A percentile compares a stretch with the other conserved stretches of the same genome.
phyloP scores from a whole-genome alignment of 2,797 vertebrate genomes.

The Pterois miles region DNA sequence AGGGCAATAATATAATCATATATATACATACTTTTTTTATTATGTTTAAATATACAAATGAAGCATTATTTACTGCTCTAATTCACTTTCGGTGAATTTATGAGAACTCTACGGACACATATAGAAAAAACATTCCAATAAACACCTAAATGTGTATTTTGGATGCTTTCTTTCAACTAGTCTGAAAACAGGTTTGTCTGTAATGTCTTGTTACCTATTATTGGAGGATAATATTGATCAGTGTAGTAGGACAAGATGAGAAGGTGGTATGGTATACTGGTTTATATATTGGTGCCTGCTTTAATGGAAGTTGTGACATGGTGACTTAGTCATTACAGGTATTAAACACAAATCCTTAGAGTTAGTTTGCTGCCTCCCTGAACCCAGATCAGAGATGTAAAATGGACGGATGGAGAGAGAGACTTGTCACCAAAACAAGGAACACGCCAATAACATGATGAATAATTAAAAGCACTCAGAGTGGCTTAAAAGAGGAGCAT shows the following conservation, averaged over 20 bases:
- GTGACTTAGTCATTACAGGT: too few species aligned
- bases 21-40: too few species aligned
- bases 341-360: not conserved
- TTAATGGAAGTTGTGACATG: too few species aligned
- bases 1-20: too few species aligned
- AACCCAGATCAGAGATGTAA: not conserved
- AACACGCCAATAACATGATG: slow-evolving; percentile 2
- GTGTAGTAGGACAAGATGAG: not conserved
- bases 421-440: not conserved
- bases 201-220: not conserved
- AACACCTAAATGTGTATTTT: too few species aligned
- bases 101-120: too few species aligned
- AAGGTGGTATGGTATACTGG: not conserved
- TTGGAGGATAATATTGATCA: not conserved
- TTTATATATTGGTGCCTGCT: not conserved
- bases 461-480: slow-evolving; percentile 41
- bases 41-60: too few species aligned
- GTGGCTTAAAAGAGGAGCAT: slow-evolving; percentile 1
- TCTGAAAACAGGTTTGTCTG: too few species aligned
- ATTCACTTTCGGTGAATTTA: too few species aligned
- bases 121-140: too few species aligned
- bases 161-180: too few species aligned
- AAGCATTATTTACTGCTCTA: too few species aligned
- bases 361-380: not conserved
- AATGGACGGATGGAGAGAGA: not conserved